These are phyloP conservation scores for Delichon dasypus DNA, from an alignment of 2,797 vertebrate genomes.

Conservation along the genomic window DNA sequence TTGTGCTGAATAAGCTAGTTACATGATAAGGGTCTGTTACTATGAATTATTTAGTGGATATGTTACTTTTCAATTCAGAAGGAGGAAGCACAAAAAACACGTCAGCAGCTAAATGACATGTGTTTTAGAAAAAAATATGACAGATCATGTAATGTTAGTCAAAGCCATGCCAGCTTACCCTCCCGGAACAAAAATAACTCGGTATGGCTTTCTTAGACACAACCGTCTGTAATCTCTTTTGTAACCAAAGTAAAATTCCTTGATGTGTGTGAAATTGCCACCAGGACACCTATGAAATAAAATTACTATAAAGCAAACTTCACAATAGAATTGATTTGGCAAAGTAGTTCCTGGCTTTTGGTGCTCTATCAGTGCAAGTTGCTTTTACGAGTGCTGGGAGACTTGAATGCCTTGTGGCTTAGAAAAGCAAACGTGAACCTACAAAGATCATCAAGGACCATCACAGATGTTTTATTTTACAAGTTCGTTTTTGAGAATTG, in stretches of 20 bases:
- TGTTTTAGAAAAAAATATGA: neutral
- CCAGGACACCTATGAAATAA: neutral
- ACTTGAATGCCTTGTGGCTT: neutral
- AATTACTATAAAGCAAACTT: neutral
- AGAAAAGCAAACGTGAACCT: neutral
- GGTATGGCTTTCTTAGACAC: neutral
- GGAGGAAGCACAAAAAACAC: neutral
- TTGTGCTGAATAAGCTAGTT: slow-evolving; percentile 66
- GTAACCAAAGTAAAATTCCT: neutral
- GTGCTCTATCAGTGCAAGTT: neutral
- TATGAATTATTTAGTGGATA: slow-evolving; percentile 65
- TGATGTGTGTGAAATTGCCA: neutral
- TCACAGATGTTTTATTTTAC: neutral
- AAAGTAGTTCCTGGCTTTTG: neutral
- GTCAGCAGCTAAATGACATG: neutral
- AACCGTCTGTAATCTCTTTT: neutral
- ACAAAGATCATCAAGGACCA: neutral
- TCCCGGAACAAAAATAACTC: neutral
- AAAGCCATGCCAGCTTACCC: neutral
- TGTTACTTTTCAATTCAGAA: slow-evolving; percentile 26
- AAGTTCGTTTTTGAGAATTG: neutral
- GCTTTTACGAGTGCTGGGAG: neutral
- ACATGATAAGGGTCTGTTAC: neutral
- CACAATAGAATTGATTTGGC: neutral
- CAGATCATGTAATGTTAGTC: neutral